These are phyloP conservation scores for Regulus satrapa DNA, from an alignment of 2,113 vertebrate genomes.

Conservation along the genomic window DNA sequence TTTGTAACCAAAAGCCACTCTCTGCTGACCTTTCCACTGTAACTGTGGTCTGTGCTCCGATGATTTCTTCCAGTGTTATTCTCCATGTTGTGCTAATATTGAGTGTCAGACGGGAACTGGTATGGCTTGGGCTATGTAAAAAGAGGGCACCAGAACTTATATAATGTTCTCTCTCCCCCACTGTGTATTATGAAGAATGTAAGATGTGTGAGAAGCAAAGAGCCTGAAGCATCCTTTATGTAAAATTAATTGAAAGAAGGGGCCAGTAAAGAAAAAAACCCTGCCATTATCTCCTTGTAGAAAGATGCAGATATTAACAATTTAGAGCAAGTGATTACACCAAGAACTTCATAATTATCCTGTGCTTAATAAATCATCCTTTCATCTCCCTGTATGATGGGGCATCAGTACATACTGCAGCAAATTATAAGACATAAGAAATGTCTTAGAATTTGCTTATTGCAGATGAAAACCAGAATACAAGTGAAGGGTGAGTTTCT, in stretches of 20 bases:
- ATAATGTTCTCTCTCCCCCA: not conserved
- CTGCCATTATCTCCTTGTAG: not conserved
- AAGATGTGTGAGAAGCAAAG: not conserved
- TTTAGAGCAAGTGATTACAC: not conserved
- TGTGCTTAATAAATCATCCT: not conserved
- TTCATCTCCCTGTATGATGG: not conserved
- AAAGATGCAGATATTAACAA: not conserved
- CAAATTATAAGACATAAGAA: not conserved
- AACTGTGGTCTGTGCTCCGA: not conserved
- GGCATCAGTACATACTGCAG: not conserved
- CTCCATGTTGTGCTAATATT: not conserved
- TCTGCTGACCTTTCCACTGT: not conserved
- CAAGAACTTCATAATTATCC: not conserved
- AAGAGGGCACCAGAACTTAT: not conserved
- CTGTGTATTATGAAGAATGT: not conserved
- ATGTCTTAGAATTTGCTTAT: no score
- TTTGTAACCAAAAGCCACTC: accelerated
- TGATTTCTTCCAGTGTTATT: not conserved
- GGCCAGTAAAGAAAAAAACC: not conserved
- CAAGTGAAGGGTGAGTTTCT: not conserved
- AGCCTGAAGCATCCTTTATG: not conserved
- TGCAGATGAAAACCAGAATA: not conserved
- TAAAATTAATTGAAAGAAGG: not conserved
- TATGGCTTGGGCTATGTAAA: not conserved
- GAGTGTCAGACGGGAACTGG: not conserved